phyloP scores from a whole-genome alignment of 2,113 vertebrate genomes.

The Cromileptes altivelis region DNA sequence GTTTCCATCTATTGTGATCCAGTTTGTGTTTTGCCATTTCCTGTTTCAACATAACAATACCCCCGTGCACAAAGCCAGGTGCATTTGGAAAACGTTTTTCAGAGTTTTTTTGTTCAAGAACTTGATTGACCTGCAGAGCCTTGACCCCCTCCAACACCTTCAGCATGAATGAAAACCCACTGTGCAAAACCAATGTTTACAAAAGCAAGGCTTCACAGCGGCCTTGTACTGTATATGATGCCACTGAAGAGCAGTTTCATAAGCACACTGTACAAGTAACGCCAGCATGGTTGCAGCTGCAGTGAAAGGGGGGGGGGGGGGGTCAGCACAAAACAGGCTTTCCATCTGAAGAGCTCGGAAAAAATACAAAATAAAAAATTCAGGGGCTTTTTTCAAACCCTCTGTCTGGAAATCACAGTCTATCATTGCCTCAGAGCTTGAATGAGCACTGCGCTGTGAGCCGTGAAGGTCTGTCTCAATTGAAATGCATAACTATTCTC shows the following conservation, averaged over 20 bases:
- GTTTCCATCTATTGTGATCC: not conserved
- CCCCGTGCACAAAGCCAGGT: not conserved
- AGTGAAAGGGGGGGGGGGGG: not conserved
- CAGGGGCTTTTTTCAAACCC: constrained; percentile 12
- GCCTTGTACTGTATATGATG: not conserved
- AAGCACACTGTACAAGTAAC: not conserved
- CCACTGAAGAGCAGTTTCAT: not conserved
- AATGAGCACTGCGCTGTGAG: constrained; percentile 51
- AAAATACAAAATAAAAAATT: constrained; percentile 22
- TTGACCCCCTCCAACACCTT: not conserved
- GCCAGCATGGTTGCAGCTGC: not conserved
- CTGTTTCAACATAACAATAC: not conserved
- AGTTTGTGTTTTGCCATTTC: not conserved
- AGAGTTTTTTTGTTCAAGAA: not conserved
- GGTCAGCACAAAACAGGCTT: constrained; percentile 22
- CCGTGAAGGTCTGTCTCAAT: constrained; percentile 60
- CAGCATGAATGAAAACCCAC: not conserved
- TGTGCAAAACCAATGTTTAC: not conserved
- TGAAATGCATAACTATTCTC: constrained; percentile 69
- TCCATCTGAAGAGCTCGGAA: constrained; percentile 17
- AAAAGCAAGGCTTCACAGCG: not conserved
- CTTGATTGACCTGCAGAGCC: not conserved
- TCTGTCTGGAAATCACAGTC: constrained; percentile 28
- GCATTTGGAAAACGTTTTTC: not conserved
- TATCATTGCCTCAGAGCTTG: constrained; percentile 26